Conservation (phyloP, 2,888 invertebrate genomes). For the Chrysopilus asiliformis region DNA sequence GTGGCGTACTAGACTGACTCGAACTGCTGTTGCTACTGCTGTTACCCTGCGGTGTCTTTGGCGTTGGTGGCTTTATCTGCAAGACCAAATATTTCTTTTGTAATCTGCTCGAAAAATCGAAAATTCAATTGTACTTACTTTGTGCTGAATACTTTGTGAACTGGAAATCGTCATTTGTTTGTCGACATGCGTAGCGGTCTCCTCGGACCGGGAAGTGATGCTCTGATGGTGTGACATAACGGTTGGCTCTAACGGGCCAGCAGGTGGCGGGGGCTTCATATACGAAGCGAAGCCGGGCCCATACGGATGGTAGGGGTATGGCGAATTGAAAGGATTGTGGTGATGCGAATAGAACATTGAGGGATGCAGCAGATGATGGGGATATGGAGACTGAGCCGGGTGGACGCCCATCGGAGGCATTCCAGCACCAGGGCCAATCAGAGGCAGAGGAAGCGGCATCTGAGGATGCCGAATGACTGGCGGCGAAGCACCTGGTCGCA, state of each 20-base stretch:
- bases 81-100: background rate
- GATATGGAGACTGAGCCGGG: constrained; percentile 59
- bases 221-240: constrained; percentile 30
- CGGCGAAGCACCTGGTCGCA: constrained; percentile 38
- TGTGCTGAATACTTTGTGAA: constrained; percentile 14
- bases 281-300: constrained; percentile 36
- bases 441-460: constrained; percentile 35
- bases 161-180: constrained; percentile 14
- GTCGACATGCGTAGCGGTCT: constrained; percentile 36
- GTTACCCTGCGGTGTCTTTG: constrained; percentile 35
- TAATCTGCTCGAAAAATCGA: too few species aligned
- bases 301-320: constrained; percentile 44
- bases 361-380: constrained; percentile 51
- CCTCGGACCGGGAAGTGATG: constrained; percentile 15
- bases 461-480: constrained; percentile 41
- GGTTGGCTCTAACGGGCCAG: constrained; percentile 31
- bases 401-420: constrained; percentile 45
- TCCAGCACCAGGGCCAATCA: constrained; percentile 33
- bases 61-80: constrained; percentile 34
- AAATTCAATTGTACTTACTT: constrained; percentile 8
- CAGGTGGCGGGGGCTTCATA: constrained; percentile 33
- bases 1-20: constrained; percentile 26
- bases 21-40: constrained; percentile 21
- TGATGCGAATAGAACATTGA: constrained; percentile 63
- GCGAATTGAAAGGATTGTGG: constrained; percentile 42